Evolutionary conservation across 1,140 invertebrate genomes (phyloP), one percentile per base, ranked within the genome.

Genomic region (Myzus persicae): DNA sequence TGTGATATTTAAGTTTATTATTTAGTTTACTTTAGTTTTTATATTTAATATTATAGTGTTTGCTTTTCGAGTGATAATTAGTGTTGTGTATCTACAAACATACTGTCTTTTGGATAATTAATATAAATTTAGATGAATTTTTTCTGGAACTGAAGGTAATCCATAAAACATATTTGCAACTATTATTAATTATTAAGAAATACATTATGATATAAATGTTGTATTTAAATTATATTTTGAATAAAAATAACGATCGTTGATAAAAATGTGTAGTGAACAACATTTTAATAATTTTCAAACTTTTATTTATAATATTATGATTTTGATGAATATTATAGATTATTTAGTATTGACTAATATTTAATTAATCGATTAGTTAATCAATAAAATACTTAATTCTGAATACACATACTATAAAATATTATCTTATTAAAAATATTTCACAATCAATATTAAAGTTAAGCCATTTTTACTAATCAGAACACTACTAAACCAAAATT

Each of bases 21-120:
- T 26, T 40, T 84, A 84, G 38, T 84, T 84, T 84, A 24, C 24
- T 91, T 42, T 91, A 42, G 38, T 90, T 36, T 90, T 54, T 36
- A 51, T 38, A 2, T 38, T 51, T 51, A 8, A 51, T 54, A 36
- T 20, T 31, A 81, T 2, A 81, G 48, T 91, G 90, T 91, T 36
- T 8, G 90, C n/a, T 36, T 51, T 46, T 40, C 26, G 22, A 46
- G 90, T 82, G 67, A 36, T 82, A 82, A 38, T 44, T n/a, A 82
- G 67, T 48, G 51, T 42, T 22, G 31, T 22, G 31, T n/a, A 36
- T 1, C 24, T 44, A 31, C 2, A n/a, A n/a, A 18, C 36, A 20
- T 36, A 22, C 31, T n/a, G 9, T 82, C 42, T 24, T 7, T 51
- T 46, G 91, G 91, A 92, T 82, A 40, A 92, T 40, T 36, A 14